These are phyloP conservation scores for Microtus pennsylvanicus DNA, from an alignment of 2,113 vertebrate genomes.

Conservation along the genomic window DNA sequence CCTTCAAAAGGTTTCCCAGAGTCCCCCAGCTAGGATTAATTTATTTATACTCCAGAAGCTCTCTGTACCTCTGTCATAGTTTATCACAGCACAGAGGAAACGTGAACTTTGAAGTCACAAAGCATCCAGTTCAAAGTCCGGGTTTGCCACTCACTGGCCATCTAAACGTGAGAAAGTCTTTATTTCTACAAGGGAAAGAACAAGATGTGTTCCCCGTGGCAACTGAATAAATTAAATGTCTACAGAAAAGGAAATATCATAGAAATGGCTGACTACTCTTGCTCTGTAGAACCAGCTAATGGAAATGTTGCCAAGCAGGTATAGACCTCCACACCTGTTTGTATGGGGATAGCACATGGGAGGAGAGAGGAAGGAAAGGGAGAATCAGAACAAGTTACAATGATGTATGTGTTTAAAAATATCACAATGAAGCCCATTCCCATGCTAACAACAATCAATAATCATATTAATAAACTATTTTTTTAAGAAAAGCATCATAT, in stretches of 20 bases:
- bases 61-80: not conserved
- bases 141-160: not conserved
- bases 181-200: not conserved
- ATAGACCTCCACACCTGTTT: not conserved
- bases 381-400: not conserved
- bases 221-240: not conserved
- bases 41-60: not conserved
- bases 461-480: not conserved
- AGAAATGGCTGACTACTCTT: not conserved
- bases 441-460: not conserved
- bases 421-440: not conserved
- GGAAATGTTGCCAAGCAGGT: not conserved
- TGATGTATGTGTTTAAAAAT: not conserved
- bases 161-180: not conserved
- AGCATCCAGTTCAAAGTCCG: not conserved
- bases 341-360: not conserved
- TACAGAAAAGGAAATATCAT: not conserved
- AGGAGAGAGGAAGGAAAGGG: too few species aligned
- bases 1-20: not conserved
- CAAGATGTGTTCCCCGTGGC: not conserved
- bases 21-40: not conserved
- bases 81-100: constrained; percentile 8
- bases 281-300: not conserved
- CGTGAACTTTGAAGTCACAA: constrained; percentile 4
- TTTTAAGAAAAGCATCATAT: not conserved